These are phyloP conservation scores for Dendrocincla fuliginosa DNA, from an alignment of 2,797 vertebrate species.

Conservation along the genomic window DNA sequence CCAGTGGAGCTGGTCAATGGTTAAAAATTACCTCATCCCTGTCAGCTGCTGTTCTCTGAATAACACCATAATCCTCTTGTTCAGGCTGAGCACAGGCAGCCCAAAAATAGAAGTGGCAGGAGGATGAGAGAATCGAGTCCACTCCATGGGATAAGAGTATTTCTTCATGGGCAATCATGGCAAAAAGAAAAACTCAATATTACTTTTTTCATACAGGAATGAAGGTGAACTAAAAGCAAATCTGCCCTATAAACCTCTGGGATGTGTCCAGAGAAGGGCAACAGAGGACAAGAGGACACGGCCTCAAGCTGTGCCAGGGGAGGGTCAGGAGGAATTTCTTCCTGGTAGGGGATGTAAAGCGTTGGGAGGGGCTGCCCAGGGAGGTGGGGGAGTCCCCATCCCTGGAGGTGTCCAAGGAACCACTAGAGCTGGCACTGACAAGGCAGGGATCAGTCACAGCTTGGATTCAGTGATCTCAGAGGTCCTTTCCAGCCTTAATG, in stretches of 20 bases:
- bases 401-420: neutral
- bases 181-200: neutral
- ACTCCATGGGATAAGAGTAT: neutral
- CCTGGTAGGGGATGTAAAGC: neutral
- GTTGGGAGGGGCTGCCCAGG: neutral
- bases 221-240: neutral
- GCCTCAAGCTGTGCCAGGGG: neutral
- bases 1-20: neutral
- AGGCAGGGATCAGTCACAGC: neutral
- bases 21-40: neutral
- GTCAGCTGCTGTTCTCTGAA: neutral
- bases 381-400: neutral
- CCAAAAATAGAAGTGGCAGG: neutral
- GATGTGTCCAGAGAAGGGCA: neutral
- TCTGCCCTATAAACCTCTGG: neutral
- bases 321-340: neutral
- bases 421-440: neutral
- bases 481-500: neutral
- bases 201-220: neutral
- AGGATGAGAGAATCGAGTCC: neutral
- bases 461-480: neutral
- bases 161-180: neutral
- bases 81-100: neutral
- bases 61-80: neutral
- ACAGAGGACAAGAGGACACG: neutral